phyloP scores from a whole-genome alignment of 2,797 vertebrate genomes.

The Falco berigora region DNA sequence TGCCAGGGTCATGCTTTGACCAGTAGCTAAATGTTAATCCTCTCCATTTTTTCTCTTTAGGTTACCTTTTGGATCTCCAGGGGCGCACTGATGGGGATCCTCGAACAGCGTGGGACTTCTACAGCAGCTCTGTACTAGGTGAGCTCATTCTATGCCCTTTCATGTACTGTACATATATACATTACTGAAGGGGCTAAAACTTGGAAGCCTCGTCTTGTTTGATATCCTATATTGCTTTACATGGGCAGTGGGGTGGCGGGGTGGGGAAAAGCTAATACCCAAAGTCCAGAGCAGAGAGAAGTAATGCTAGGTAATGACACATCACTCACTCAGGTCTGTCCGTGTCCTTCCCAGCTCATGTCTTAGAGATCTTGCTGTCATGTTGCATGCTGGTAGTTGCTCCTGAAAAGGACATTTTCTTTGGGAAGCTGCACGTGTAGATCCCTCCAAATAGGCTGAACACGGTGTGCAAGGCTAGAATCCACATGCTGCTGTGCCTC shows the following conservation, averaged over 20 bases:
- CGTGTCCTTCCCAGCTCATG: fast-evolving
- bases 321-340: fast-evolving
- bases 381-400: neutral
- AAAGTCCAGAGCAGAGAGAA: neutral
- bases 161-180: neutral
- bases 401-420: neutral
- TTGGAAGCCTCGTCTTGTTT: too few relatives aligned
- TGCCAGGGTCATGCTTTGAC: neutral
- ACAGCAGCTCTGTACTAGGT: constrained; percentile 94
- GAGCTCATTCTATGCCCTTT: constrained; percentile 38
- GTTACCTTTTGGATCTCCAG: constrained; percentile 92
- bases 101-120: constrained; percentile 90
- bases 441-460: neutral
- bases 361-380: neutral
- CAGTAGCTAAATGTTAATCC: neutral
- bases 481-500: neutral
- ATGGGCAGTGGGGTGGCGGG: too few relatives aligned
- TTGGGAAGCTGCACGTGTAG: neutral
- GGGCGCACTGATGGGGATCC: constrained; percentile 85
- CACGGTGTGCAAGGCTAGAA: too few relatives aligned
- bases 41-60: constrained; percentile 59
- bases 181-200: too few relatives aligned
- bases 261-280: too few relatives aligned
- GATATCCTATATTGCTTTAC: too few relatives aligned
- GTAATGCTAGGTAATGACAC: too few relatives aligned